Percentiles rank a stretch among this genome's conserved stretches.
phyloP scores from a whole-genome alignment of 2,113 vertebrate genomes.

The Alethe castanea region DNA sequence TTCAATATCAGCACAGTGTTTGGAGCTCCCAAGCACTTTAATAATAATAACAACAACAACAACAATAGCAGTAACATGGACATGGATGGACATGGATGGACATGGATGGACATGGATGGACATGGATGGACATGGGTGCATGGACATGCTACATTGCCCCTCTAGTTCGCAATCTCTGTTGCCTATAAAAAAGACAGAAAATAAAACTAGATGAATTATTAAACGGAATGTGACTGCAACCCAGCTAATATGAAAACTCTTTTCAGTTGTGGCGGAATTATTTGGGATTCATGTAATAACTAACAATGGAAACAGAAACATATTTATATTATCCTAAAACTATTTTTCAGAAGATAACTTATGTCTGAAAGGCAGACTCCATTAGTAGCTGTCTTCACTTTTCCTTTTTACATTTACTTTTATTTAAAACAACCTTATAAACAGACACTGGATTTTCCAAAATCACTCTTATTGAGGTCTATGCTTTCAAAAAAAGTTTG shows the following conservation, averaged over 20 bases:
- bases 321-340: not conserved
- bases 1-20: not conserved
- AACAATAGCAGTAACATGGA: not conserved
- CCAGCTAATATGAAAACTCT: not conserved
- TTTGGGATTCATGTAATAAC: not conserved
- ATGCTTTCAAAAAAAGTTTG: not conserved
- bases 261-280: not conserved
- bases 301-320: not conserved
- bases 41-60: not conserved
- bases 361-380: rapidly evolving
- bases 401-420: not conserved
- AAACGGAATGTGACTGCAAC: not conserved
- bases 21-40: not conserved
- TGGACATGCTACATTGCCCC: not conserved
- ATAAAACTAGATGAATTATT: not conserved
- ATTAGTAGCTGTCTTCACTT: not conserved
- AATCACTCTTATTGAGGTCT: not conserved
- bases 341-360: not conserved
- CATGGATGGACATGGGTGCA: not conserved
- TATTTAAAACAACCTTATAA: not conserved
- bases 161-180: not conserved
- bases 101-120: not conserved
- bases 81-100: not conserved
- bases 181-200: not conserved
- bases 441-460: not conserved